Evolutionary conservation across 1,140 invertebrate species (phyloP), one percentile per base, ranked within the genome.

Genomic region (Ladona fulva): DNA sequence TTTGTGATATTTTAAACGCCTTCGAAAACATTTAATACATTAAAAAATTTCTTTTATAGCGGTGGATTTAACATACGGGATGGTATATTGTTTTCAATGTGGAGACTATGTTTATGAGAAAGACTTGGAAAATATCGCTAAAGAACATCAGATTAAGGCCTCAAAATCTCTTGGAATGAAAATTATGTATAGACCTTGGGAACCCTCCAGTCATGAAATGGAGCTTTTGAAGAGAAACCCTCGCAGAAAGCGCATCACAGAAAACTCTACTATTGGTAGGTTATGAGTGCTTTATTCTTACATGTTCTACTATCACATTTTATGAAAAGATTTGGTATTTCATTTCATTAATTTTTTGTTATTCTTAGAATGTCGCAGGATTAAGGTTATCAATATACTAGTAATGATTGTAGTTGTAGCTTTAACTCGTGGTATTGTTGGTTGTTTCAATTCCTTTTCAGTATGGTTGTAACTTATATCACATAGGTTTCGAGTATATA

Each of bases 31-130:
- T 22, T 44, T 74, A 25, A 42, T 22, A 12, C 3, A 42, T 22
- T 77, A 25, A 22, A 29, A 25, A n/a, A n/a, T 78, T 42, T 29
- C 37, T 44, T 78, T 78, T 76, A 3, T 80, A 88, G 91, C 94
- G 78, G 88, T 98, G 79, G 96, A 98, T 83, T 85, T 98, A 19
- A 90, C 89, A 44, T 95, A 95, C 85, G 97, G 96, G 74, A 92
- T 94, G 83, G 88, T 98, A n/a, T 93, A 93, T 84, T 99, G 97
- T 87, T 92, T 92, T 83, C 89, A 92, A 84, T 99, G 97, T 84
- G 89, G 91, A 76, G 96, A 98, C 85, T 97, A 97, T 84, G 92
- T 98, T 66, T 97, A 96, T 85, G 95, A 97, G 84, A 85, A 89
- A 73, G 87, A 89, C 25, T 81, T 90, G 37, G 90, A 91, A 79